Conservation (phyloP, 1,140 invertebrate genomes). For the Drosophila dunni region DNA sequence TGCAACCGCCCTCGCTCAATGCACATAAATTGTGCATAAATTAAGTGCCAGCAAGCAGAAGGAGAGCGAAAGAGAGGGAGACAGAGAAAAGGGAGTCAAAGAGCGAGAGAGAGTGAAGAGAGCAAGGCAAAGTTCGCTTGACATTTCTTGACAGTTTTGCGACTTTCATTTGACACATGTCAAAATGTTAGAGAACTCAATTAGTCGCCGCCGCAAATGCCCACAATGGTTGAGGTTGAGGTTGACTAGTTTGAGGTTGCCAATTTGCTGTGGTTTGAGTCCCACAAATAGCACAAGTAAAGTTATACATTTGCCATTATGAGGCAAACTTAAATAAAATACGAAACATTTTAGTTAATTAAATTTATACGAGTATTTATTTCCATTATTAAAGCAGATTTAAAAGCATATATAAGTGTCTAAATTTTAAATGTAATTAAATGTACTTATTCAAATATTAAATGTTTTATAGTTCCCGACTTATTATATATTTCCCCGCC, state of each 20-base stretch:
- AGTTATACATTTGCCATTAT: not conserved
- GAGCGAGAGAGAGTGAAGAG: not conserved
- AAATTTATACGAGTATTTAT: not conserved
- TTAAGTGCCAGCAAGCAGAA: constrained; percentile 36
- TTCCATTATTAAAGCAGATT: not conserved
- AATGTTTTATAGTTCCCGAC: constrained; percentile 35
- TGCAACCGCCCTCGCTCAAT: constrained; percentile 35
- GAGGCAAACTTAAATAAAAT: constrained; percentile 4
- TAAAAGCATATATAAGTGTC: not conserved
- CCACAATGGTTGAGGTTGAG: constrained; percentile 41
- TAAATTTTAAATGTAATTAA: not conserved
- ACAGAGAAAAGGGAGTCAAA: not conserved
- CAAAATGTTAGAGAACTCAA: constrained; percentile 73
- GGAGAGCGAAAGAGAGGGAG: not conserved
- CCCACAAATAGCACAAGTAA: constrained; percentile 2
- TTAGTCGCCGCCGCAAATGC: constrained; percentile 67
- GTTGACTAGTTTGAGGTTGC: constrained; percentile 36
- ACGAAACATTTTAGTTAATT: constrained; percentile 2
- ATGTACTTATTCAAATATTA: constrained; percentile 6
- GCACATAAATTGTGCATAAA: constrained; percentile 63
- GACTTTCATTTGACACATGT: constrained; percentile 76
- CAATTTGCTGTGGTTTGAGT: constrained; percentile 23
- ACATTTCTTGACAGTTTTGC: constrained; percentile 54
- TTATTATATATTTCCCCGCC: not conserved
- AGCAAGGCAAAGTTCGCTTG: constrained; percentile 31